Evolutionary conservation across 1,140 invertebrate genomes (phyloP).

Genomic region (Drosophila parabipectinata): DNA sequence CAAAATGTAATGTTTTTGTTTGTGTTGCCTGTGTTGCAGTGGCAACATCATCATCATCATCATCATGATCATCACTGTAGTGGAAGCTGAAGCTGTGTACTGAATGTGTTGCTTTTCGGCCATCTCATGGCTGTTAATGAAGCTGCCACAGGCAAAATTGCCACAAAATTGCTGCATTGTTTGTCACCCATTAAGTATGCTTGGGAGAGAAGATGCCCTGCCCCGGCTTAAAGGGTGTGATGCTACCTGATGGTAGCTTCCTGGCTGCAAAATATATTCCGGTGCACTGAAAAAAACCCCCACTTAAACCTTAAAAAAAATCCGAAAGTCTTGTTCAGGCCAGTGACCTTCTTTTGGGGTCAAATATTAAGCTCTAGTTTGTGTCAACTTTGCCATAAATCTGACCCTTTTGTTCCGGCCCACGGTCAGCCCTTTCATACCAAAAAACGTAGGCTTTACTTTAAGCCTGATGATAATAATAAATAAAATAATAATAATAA

Average conservation of each 20-base stretch:
- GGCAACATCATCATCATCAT: background rate
- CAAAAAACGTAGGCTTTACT: background rate
- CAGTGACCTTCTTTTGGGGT: constrained; percentile 16
- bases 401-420: constrained; percentile 18
- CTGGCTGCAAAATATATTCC: constrained; percentile 18
- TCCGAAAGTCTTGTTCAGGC: background rate
- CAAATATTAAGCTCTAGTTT: constrained; percentile 29
- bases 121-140: constrained; percentile 63
- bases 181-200: constrained; percentile 71
- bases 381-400: background rate
- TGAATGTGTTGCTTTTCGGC: constrained; percentile 29
- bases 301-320: background rate
- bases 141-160: constrained; percentile 53
- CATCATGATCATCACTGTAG: too few species aligned
- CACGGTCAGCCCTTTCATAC: constrained; percentile 24
- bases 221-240: constrained; percentile 29
- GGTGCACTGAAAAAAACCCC: background rate
- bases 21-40: constrained; percentile 14
- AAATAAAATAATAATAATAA: constrained; percentile 29
- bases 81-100: background rate
- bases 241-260: constrained; percentile 12
- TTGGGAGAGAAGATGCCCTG: constrained; percentile 26
- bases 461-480: constrained; percentile 39
- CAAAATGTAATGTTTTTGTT: constrained; percentile 13
- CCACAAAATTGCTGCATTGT: constrained; percentile 63